Conservation (phyloP, 2,888 invertebrate genomes). For the Seira ritae region DNA sequence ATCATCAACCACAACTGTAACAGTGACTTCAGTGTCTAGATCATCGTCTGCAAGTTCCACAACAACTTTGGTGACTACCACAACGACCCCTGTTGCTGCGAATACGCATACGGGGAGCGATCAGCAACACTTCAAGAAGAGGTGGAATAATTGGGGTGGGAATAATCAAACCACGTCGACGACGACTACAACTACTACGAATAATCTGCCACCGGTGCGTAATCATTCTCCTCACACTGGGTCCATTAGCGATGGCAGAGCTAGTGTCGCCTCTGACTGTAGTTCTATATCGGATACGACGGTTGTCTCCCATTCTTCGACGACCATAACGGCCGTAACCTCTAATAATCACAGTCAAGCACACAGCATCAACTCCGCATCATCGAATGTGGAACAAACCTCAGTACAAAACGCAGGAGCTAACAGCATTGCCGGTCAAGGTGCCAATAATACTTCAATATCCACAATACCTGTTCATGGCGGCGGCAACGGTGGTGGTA, state of each 20-base stretch:
- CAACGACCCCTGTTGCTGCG: background rate
- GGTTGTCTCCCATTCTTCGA: conserved; percentile 40
- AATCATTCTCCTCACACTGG: conserved; percentile 55
- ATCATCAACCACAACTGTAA: conserved; percentile 21
- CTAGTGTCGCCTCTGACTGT: conserved; percentile 72
- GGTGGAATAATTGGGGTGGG: conserved; percentile 72
- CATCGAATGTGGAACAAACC: too few species aligned
- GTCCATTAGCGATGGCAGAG: conserved; percentile 67
- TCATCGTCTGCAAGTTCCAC: conserved; percentile 19
- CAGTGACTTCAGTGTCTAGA: conserved; percentile 30
- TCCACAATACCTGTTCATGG: too few species aligned
- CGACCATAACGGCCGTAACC: conserved; percentile 50
- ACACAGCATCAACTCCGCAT: conserved; percentile 8
- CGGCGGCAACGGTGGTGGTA: background rate
- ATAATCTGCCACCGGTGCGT: conserved; percentile 28
- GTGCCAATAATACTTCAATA: conserved; percentile 15
- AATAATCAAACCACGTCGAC: conserved; percentile 21
- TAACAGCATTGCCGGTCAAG: conserved; percentile 3
- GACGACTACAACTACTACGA: too few species aligned
- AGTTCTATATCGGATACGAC: conserved; percentile 64
- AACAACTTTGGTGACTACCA: background rate
- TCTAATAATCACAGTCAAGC: conserved; percentile 18
- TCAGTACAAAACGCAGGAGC: conserved; percentile 43
- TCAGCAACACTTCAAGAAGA: conserved; percentile 70
- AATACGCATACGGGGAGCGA: conserved; percentile 38